phyloP scores from a whole-genome alignment of 37 sponge, comb jelly and placozoan species.

The Corticium candelabrum region DNA sequence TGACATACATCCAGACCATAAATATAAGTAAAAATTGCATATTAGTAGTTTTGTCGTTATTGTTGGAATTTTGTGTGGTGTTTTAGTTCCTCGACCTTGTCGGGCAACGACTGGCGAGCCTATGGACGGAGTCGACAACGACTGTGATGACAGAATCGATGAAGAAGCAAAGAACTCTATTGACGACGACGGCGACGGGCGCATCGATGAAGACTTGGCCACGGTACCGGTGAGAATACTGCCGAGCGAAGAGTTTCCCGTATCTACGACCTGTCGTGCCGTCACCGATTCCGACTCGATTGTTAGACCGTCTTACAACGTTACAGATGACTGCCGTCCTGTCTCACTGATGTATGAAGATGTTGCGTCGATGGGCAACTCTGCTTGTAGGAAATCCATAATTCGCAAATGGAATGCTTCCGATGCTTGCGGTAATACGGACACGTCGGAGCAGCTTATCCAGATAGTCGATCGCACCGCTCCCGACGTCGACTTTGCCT shows the following conservation, averaged over 20 bases:
- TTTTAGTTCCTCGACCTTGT: not conserved
- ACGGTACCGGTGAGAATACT: not conserved
- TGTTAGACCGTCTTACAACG: no score
- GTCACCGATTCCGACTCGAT: no score
- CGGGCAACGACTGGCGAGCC: not conserved
- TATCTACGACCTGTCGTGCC: no score
- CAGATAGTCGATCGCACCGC: no score
- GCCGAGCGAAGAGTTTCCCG: no score
- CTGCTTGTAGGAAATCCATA: not conserved
- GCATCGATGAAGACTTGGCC: not conserved
- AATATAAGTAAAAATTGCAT: no score
- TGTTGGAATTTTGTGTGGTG: not conserved
- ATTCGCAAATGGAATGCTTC: not conserved
- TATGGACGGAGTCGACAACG: not conserved
- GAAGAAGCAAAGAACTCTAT: not conserved
- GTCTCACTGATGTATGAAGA: not conserved
- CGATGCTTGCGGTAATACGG: not conserved
- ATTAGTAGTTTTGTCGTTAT: no score
- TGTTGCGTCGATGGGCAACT: not conserved
- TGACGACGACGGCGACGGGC: conserved; percentile 5
- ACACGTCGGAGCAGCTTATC: no score
- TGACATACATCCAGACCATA: no score
- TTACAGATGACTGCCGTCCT: not conserved
- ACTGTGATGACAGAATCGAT: not conserved
- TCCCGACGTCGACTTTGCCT: no score